Conservation (phyloP, 2,888 invertebrate genomes). For the Mythimna vitellina region DNA sequence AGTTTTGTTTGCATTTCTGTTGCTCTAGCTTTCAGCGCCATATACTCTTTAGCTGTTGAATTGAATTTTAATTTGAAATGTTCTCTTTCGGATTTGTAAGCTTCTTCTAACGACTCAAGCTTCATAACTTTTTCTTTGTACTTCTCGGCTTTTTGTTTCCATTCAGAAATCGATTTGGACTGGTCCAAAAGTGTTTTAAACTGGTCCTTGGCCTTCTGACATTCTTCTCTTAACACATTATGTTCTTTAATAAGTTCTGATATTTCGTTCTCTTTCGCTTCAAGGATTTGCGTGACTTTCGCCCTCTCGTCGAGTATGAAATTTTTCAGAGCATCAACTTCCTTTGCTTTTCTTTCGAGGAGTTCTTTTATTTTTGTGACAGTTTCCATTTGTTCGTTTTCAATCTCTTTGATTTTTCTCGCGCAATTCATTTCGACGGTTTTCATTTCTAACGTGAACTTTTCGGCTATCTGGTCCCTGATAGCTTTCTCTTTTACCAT, state of each 20-base stretch:
- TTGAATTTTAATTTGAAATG: slow-evolving; percentile 78
- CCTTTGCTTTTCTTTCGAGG: slow-evolving; percentile 88
- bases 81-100: slow-evolving; percentile 83
- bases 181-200: slow-evolving; percentile 27
- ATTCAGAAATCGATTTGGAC: slow-evolving; percentile 71
- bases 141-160: slow-evolving; percentile 81
- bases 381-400: slow-evolving; percentile 86
- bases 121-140: slow-evolving; percentile 82
- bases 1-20: slow-evolving; percentile 85
- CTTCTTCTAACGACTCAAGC: slow-evolving; percentile 80
- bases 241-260: slow-evolving; percentile 86
- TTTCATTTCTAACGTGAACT: slow-evolving; percentile 92
- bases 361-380: slow-evolving; percentile 86
- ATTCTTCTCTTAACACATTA: slow-evolving; percentile 80
- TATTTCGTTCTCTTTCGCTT: slow-evolving; percentile 88
- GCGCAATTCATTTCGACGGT: slow-evolving; percentile 89
- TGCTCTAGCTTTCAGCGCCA: slow-evolving; percentile 83
- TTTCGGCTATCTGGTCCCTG: slow-evolving; percentile 92
- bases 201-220: slow-evolving; percentile 79
- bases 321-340: slow-evolving; percentile 88
- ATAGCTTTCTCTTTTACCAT: slow-evolving; percentile 91
- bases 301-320: slow-evolving; percentile 88
- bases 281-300: slow-evolving; percentile 87
- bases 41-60: slow-evolving; percentile 77
- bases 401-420: slow-evolving; percentile 86